Evolutionary conservation across 2,888 invertebrate genomes (phyloP).

Genomic region (Agriopis leucophaearia): DNA sequence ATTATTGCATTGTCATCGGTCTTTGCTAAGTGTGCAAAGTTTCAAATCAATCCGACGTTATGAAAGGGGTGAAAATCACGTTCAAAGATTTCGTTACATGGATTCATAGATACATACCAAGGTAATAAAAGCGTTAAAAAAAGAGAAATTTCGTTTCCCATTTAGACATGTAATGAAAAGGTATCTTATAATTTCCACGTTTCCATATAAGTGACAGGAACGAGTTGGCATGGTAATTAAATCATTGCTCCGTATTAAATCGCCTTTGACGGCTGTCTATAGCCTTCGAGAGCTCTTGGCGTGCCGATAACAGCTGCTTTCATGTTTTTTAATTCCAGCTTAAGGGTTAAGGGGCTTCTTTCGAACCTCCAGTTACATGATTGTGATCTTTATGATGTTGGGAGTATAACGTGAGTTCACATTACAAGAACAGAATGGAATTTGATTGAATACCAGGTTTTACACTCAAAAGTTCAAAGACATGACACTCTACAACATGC

Average conservation of each 20-base stretch:
- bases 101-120: too few species aligned
- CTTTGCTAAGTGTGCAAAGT: too few species aligned
- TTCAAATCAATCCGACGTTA: too few species aligned
- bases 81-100: too few species aligned
- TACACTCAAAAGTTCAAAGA: neutral
- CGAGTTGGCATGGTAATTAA: conserved; percentile 77
- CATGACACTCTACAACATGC: too few species aligned
- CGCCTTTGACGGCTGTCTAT: conserved; percentile 72
- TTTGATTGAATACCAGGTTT: neutral
- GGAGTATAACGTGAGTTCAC: neutral
- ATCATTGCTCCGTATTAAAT: conserved; percentile 77
- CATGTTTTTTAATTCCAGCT: conserved; percentile 62
- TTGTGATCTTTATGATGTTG: conserved; percentile 21
- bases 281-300: conserved; percentile 66
- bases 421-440: neutral
- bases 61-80: too few species aligned
- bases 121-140: too few species aligned
- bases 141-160: too few species aligned
- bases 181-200: conserved; percentile 27
- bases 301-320: conserved; percentile 64
- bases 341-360: conserved; percentile 54
- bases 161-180: conserved; percentile 14
- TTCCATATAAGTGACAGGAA: conserved; percentile 50
- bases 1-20: too few species aligned
- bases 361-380: conserved; percentile 46